Conservation (phyloP, 2,888 invertebrate species). For the Sylvicola fuscatus region DNA sequence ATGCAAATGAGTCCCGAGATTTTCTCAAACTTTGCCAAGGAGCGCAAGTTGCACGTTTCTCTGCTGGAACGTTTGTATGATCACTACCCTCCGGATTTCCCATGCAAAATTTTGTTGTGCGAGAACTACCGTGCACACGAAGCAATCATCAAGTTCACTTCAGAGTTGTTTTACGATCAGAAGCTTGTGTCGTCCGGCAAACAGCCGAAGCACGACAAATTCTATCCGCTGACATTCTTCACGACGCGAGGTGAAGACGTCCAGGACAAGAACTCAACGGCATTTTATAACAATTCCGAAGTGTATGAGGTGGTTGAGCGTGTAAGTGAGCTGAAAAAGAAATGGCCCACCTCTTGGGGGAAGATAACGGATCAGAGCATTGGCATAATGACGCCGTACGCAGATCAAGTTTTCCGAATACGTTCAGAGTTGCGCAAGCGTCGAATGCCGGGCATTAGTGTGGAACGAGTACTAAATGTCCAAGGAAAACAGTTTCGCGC, state of each 20-base stretch:
- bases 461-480: conserved; percentile 64
- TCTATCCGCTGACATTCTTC: conserved; percentile 59
- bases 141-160: conserved; percentile 62
- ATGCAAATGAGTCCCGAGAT: conserved; percentile 70
- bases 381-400: conserved; percentile 69
- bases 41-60: conserved; percentile 48
- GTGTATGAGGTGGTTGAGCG: conserved; percentile 61
- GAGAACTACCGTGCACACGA: conserved; percentile 70
- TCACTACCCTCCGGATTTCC: conserved; percentile 48
- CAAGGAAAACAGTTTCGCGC: conserved; percentile 76
- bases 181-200: conserved; percentile 52
- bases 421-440: conserved; percentile 53
- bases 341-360: conserved; percentile 60
- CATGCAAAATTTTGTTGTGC: conserved; percentile 58
- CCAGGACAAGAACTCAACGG: conserved; percentile 57
- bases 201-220: conserved; percentile 44
- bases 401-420: conserved; percentile 58
- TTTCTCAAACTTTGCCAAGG: conserved; percentile 50
- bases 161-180: conserved; percentile 61
- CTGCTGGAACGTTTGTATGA: conserved; percentile 59
- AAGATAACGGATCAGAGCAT: conserved; percentile 54
- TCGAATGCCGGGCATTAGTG: conserved; percentile 51
- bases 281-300: conserved; percentile 65
- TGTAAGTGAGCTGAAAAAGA: conserved; percentile 45
- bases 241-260: conserved; percentile 61